Evolutionary conservation across 1,140 invertebrate genomes (phyloP).

Genomic region (Drosophila albomicans): DNA sequence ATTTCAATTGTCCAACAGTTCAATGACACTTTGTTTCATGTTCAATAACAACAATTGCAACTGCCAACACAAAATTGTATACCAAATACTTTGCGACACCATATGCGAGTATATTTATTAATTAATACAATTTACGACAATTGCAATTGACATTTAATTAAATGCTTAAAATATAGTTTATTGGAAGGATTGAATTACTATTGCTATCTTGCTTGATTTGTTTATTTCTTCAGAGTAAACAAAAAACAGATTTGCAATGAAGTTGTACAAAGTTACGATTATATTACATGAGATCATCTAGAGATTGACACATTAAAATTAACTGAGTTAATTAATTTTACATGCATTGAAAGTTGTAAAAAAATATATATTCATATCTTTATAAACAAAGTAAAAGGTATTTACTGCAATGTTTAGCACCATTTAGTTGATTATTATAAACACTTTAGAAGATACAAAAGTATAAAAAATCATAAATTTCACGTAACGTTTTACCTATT

Average conservation of each 20-base stretch:
- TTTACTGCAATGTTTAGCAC: neutral
- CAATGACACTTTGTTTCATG: conserved; percentile 67
- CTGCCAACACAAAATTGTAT: conserved; percentile 27
- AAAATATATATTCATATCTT: neutral
- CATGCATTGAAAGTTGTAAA: neutral
- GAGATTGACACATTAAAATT: neutral
- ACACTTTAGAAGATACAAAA: neutral
- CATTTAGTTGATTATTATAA: neutral
- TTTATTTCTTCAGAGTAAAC: too few species aligned
- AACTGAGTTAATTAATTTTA: neutral
- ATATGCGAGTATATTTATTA: neutral
- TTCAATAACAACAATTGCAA: conserved; percentile 76
- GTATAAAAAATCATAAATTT: neutral
- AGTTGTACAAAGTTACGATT: too few species aligned
- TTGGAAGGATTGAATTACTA: too few species aligned
- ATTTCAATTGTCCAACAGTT: conserved; percentile 53
- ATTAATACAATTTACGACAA: neutral
- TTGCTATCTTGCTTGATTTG: too few species aligned
- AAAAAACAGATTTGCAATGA: too few species aligned
- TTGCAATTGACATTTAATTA: too few species aligned
- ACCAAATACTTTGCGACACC: neutral
- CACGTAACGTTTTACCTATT: neutral
- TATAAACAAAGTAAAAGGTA: neutral
- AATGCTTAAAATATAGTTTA: too few species aligned
- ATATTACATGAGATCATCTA: neutral